Evolutionary conservation across 2,113 vertebrate genomes (phyloP), one percentile per base, ranked within the genome.

Genomic region (Oryzias javanicus): DNA sequence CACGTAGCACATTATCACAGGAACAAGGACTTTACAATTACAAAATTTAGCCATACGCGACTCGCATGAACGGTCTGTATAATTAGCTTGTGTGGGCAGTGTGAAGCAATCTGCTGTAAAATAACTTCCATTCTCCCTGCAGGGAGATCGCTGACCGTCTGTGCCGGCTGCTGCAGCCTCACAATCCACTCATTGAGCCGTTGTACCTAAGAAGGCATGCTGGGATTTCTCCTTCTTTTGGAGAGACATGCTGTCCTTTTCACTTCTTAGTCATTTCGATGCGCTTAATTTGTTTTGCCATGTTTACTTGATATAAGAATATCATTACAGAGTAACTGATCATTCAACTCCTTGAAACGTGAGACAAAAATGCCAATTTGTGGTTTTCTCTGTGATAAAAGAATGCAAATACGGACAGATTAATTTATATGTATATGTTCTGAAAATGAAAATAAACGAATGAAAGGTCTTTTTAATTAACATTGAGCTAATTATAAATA

Each of bases 1-100:
- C 52, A 47, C 60, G 53, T 20, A 64, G 65, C 29, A 66, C 65
- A 78, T 83, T 66, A 77, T 66, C 46, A 61, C 57, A 70, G 19
- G 27, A 74, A 76, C 74, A 69, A 53, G 59, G 67, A 74, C 70
- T 78, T 77, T 64, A 76, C 74, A 79, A 88, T 89, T 74, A 79
- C 58, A 81, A 82, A 74, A 74, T 67, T 78, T 49, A 70, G 72
- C 83, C 71, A 68, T 82, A 84, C 81, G 84, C 68, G 80, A 70
- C 81, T 82, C 50, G 61, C 84, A 88, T 87, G 84, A 78, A 83
- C 73, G 66, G 78, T 70, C 74, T 65, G 72, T 83, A 80, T 87
- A 87, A 89, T 89, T 87, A 83, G 79, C 78, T 78, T n/a, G 47
- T 83, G 81, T 86, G 85, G 85, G 83, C 83, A 82, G 85, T 64